Base-by-base conservation (phyloP, 2,113 vertebrate species). In the Erpornis zantholeuca region DNA sequence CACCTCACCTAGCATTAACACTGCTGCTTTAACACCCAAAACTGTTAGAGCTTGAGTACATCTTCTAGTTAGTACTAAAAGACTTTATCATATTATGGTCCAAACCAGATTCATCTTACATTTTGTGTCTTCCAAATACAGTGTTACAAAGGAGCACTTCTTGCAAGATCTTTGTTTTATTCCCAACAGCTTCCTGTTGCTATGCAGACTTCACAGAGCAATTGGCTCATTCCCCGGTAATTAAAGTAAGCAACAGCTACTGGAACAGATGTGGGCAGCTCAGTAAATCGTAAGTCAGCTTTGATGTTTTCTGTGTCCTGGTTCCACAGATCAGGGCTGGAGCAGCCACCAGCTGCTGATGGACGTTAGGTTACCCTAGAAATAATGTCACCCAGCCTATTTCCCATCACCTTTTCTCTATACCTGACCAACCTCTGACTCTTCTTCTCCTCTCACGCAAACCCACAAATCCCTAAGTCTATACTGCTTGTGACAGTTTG, bases 211-310 rank as follows among this genome's bases (percentile, higher is more conserved):
- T 98, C 94, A 97, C 98, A 53, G 82, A 97, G 79, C 92, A 97
- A 35, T 86, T 98, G 80, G 94, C 95, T 76, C 81, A 23, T 71
- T 97, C 97, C 70, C 97, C 97, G 1, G 80, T 98, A 69, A 96
- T 86, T 82, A 95, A 97, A 95, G 77, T 98, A 93, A 54, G 94
- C 54, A 96, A 94, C 90, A 97, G 86, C 88, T 97, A 97, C 93
- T 98, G 97, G 97, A 97, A 98, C 96, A 96, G 96, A 97, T 98
- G 98, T 95, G 97, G 97, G 65, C 91, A 96, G 82, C 97, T 98
- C 89, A 98, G 97, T 82, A 92, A 96, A 95, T 76, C 52, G 98
- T 98, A 97, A 97, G 97, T 94, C 79, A 83, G 61, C 92, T 94
- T 94, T 90, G 65, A 92, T 91, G 71, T 91, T 91, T 45, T 90